These are phyloP conservation scores for Aspidiotus rigidus DNA, from an alignment of 2,888 invertebrate species.

Conservation along the genomic window DNA sequence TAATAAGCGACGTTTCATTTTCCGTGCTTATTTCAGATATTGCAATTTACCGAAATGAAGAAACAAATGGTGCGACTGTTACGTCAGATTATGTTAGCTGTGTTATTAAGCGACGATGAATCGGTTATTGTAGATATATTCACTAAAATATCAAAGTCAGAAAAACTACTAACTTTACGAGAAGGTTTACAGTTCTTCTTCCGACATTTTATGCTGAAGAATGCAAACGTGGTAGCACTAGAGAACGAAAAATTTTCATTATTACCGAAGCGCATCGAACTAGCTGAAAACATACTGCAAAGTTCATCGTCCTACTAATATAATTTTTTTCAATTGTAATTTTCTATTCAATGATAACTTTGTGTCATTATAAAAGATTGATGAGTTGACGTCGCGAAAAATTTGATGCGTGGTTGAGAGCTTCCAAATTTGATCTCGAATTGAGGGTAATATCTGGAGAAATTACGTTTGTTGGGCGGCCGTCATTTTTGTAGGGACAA, in stretches of 20 bases:
- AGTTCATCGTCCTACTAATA: conserved; percentile 5
- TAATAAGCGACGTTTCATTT: conserved; percentile 4
- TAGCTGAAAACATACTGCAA: conserved; percentile 53
- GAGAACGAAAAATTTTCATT: conserved; percentile 45
- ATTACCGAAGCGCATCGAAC: conserved; percentile 51
- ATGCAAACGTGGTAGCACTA: conserved; percentile 40
- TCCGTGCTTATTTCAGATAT: conserved; percentile 51
- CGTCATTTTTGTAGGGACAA: no score
- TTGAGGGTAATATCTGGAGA: background rate
- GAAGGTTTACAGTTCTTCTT: conserved; percentile 78
- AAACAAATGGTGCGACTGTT: conserved; percentile 68
- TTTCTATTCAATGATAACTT: no score
- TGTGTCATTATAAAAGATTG: no score
- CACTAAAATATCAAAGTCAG: conserved; percentile 58
- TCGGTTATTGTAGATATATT: conserved; percentile 55
- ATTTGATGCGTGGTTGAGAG: no score
- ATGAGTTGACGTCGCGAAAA: no score
- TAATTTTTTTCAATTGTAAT: no score
- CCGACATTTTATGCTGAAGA: conserved; percentile 67
- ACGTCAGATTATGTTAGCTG: conserved; percentile 62
- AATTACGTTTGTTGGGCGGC: background rate
- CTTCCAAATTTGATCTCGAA: background rate
- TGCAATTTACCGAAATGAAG: conserved; percentile 77
- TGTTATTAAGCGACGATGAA: conserved; percentile 58
- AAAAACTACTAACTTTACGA: conserved; percentile 67